Conservation (phyloP, 64 coral and sea anemone species). For the Pachyseris speciosa region DNA sequence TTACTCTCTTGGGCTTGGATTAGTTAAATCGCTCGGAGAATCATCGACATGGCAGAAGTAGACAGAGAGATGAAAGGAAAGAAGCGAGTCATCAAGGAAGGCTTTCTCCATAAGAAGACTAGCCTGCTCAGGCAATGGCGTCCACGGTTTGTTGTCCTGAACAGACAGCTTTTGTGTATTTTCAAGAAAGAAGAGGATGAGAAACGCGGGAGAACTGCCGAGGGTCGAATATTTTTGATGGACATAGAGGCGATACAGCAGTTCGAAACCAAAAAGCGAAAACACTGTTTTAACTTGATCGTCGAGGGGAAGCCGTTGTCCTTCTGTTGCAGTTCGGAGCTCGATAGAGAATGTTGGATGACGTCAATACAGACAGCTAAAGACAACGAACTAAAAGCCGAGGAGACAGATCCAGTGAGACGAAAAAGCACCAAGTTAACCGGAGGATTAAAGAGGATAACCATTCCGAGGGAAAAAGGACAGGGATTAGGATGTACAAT, state of each 20-base stretch:
- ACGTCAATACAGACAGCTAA: slow-evolving; percentile 57
- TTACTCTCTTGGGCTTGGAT: neutral
- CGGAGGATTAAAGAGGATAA: slow-evolving; percentile 79
- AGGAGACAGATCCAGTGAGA: slow-evolving; percentile 80
- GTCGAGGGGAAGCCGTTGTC: slow-evolving; percentile 72
- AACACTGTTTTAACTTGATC: slow-evolving; percentile 78
- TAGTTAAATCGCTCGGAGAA: slow-evolving; percentile 20
- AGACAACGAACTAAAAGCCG: slow-evolving; percentile 58
- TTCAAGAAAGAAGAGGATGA: slow-evolving; percentile 88
- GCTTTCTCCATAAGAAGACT: slow-evolving; percentile 72
- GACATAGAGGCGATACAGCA: slow-evolving; percentile 76
- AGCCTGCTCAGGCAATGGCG: slow-evolving; percentile 90
- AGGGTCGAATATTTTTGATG: slow-evolving; percentile 85
- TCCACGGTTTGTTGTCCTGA: slow-evolving; percentile 74
- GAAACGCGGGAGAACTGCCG: slow-evolving; percentile 75
- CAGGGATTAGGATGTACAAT: slow-evolving; percentile 87
- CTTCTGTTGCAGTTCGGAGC: slow-evolving; percentile 82
- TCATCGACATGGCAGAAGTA: slow-evolving; percentile 57
- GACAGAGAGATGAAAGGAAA: slow-evolving; percentile 30
- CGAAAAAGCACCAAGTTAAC: slow-evolving; percentile 84
- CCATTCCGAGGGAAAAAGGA: slow-evolving; percentile 73
- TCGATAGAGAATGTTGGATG: slow-evolving; percentile 74
- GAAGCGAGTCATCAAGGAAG: slow-evolving; percentile 71
- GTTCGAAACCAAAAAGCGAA: slow-evolving; percentile 82
- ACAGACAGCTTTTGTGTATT: slow-evolving; percentile 77